Percentiles rank a stretch among this genome's conserved stretches.
Evolutionary conservation across 2,113 vertebrate species (phyloP).

Genomic region (Chiloscyllium plagiosum): DNA sequence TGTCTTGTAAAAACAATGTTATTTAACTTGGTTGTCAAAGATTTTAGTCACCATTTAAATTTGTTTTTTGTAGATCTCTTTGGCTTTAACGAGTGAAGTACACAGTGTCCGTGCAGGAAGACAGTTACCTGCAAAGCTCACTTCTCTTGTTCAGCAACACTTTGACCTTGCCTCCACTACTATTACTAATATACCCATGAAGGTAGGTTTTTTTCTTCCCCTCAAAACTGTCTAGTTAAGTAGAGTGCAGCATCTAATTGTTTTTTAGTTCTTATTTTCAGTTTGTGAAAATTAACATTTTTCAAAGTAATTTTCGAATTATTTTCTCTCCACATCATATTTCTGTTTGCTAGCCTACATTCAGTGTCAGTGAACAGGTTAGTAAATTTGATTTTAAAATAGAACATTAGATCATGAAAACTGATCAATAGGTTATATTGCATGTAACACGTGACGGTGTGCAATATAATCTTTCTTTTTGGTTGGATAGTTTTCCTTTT

Average conservation of each 20-base stretch:
- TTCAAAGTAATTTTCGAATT: slow-evolving; percentile 61
- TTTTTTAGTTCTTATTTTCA: slow-evolving; percentile 50
- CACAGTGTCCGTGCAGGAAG: slow-evolving; percentile 92
- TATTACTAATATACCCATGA: slow-evolving; percentile 99
- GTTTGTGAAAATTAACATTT: slow-evolving; percentile 44
- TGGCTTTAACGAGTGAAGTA: slow-evolving; percentile 82
- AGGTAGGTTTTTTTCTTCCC: slow-evolving; percentile 61
- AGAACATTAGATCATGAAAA: slow-evolving; percentile 60
- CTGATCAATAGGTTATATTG: slow-evolving; percentile 53
- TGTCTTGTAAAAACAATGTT: not conserved
- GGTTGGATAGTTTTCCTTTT: slow-evolving; percentile 12
- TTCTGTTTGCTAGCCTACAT: slow-evolving; percentile 98
- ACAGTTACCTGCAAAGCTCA: slow-evolving; percentile 87
- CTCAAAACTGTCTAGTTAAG: not conserved
- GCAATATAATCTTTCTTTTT: slow-evolving; percentile 34
- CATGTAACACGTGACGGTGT: slow-evolving; percentile 10
- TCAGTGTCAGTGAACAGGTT: slow-evolving; percentile 99
- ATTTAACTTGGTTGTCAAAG: not conserved
- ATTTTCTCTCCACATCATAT: slow-evolving; percentile 87
- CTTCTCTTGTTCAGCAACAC: slow-evolving; percentile 93
- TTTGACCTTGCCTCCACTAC: slow-evolving; percentile 97
- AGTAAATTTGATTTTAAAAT: slow-evolving; percentile 79
- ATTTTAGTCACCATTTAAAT: not conserved
- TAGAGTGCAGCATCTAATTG: slow-evolving; percentile 43
- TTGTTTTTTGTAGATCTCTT: slow-evolving; percentile 59